Base-by-base conservation (phyloP, 2,113 vertebrate species). In the Thalassarche chlororhynchos region DNA sequence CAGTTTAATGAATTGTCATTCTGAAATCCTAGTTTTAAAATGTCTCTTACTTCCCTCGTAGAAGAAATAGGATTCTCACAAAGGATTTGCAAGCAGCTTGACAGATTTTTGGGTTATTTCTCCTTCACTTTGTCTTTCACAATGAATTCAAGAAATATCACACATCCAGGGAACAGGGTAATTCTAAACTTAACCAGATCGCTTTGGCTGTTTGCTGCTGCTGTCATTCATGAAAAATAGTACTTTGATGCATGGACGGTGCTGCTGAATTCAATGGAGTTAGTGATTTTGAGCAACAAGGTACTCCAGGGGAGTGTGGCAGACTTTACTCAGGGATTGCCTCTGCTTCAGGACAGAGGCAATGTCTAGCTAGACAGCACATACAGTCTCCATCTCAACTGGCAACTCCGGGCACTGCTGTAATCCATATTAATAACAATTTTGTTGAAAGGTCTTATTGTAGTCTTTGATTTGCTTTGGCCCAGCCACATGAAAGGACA, bases 401-500 rank as follows among this genome's bases (percentile, higher is more conserved):
- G 94, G 76, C 78, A 89, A 66, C 47, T 66, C 60, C 0, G 21
- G 80, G 72, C 64, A 78, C 76, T 74, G 64, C 68, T 21, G 38
- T 78, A 84, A 90, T 96, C 52, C 76, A 88, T 96, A 96, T 90
- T 95, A 95, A 97, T 87, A 94, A 90, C 47, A 71, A 58, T 93
- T 94, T 69, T 92, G 92, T 94, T 94, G 90, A 96, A 97, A 95
- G 76, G 29, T 84, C n/a, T 74, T 78, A 93, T 94, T 97, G 93
- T 96, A 92, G n/a, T 77, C 60, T 71, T 87, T 90, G 62, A 78
- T 95, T 96, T 95, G 60, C 76, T 84, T 96, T 97, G 92, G 89
- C 69, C 76, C 47, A 89, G 74, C 34, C 72, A 65, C 64, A 49
- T 81, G 86, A 89, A 92, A 95, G 69, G 52, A 57, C 57, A 75